Evolutionary conservation across 2,888 invertebrate genomes (phyloP), one percentile per base, ranked within the genome.

Genomic region (Empis livida): DNA sequence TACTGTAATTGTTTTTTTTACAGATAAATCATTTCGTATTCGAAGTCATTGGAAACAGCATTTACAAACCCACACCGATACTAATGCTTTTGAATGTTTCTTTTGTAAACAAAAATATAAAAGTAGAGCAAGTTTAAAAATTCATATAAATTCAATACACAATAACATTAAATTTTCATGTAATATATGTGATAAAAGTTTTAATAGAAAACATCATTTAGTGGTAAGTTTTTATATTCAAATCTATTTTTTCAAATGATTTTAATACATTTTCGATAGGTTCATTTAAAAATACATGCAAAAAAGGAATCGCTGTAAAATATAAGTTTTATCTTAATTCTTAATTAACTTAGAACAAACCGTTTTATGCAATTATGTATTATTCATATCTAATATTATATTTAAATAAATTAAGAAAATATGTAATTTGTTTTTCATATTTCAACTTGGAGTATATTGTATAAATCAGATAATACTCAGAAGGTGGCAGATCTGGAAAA

Each of bases 201-300:
- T 62, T 42, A 57, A 61, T 1, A 53, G 62, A 45, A 61, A 61
- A 49, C 61, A 61, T 55, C 61, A 61, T 49, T 51, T 61, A 10
- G 44, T 54, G 40, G 60, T 59, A 50, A 43, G 49, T 20, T 20
- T 14, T 20, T 37, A 1, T 10, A 15, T 11, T 37, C 1, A 14
- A 11, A 30, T 44, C 32, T 32, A 4, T n/a, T 41, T 35, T 10
- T 10, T n/a, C n/a, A n/a, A n/a, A 10, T 37, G 20, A 47, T 9
- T 8, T 16, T 16, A 42, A 5, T 11, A n/a, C 15, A 37, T 42
- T 15, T 45, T n/a, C n/a, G 41, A 31, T 35, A 50, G 50, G 43
- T 46, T n/a, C 50, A 50, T 38, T 42, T 37, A n/a, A 50, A 50
- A 41, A 30, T 41, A 2, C 48, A 48, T 27, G 20, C 30, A n/a